Evolutionary conservation across 2,888 invertebrate genomes (phyloP).

Genomic region (Epirrhoe alternata): DNA sequence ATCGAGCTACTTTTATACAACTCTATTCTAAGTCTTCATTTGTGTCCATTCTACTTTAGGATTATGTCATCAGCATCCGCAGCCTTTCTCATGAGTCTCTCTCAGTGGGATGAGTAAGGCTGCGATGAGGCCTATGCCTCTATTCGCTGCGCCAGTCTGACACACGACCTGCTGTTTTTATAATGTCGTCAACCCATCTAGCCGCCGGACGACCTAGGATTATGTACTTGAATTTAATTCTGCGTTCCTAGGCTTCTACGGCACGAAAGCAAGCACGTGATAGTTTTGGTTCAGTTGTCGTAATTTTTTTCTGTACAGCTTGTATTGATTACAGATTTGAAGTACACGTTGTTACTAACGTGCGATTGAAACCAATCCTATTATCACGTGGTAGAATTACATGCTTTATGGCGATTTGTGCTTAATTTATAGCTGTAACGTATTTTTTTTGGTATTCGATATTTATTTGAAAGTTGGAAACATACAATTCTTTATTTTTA

Average conservation of each 20-base stretch:
- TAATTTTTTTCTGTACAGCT: neutral
- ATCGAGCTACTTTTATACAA: too few relatives aligned
- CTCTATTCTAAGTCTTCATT: too few relatives aligned
- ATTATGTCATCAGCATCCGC: too few relatives aligned
- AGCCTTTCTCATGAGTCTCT: too few relatives aligned
- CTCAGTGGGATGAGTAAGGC: too few relatives aligned
- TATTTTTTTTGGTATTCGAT: neutral
- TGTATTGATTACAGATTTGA: neutral
- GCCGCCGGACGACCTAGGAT: too few relatives aligned
- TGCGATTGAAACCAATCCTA: slow-evolving; percentile 5
- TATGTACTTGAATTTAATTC: neutral
- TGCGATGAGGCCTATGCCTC: too few relatives aligned
- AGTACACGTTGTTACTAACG: slow-evolving; percentile 12
- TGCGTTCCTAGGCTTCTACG: neutral
- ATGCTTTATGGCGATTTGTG: neutral
- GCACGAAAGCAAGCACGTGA: neutral
- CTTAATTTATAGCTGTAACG: neutral
- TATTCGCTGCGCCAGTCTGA: too few relatives aligned
- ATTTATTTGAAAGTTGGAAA: neutral
- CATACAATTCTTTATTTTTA: too few relatives aligned
- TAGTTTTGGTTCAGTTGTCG: neutral
- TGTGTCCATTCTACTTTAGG: too few relatives aligned
- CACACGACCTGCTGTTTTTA: too few relatives aligned
- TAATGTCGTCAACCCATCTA: too few relatives aligned
- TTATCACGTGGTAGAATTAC: slow-evolving; percentile 8